Percentiles rank a stretch among this genome's conserved stretches.
Conservation (phyloP, 1,140 invertebrate genomes). For the Cephus cinctus region DNA sequence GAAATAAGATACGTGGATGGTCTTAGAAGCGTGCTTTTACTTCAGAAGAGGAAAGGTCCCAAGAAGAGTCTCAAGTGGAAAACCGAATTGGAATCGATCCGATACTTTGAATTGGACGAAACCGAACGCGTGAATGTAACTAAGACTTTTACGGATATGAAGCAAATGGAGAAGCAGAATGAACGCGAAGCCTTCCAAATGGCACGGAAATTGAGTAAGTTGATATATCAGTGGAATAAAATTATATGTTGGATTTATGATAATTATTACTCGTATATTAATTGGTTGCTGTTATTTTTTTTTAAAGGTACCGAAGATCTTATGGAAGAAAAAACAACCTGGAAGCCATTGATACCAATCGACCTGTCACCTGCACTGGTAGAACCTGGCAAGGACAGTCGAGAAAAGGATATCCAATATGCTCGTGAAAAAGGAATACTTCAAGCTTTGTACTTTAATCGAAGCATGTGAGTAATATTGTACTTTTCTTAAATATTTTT, state of each 20-base stretch:
- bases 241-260: conserved; percentile 4
- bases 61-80: conserved; percentile 87
- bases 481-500: neutral
- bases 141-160: conserved; percentile 89
- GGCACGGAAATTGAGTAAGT: conserved; percentile 70
- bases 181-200: conserved; percentile 82
- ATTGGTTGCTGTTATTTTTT: conserved; percentile 20
- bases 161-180: conserved; percentile 80
- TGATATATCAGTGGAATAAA: neutral
- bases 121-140: conserved; percentile 93
- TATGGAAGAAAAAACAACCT: conserved; percentile 75
- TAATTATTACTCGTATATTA: conserved; percentile 2
- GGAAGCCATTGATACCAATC: conserved; percentile 68
- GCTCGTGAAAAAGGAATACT: conserved; percentile 80
- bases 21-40: conserved; percentile 65
- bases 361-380: conserved; percentile 65
- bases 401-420: conserved; percentile 83
- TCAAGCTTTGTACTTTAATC: conserved; percentile 83
- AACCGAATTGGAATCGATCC: conserved; percentile 75
- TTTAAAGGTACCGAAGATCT: conserved; percentile 64
- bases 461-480: conserved; percentile 65
- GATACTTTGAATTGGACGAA: conserved; percentile 91
- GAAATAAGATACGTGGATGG: conserved; percentile 46
- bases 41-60: conserved; percentile 69
- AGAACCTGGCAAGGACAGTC: conserved; percentile 75